These are phyloP conservation scores for Dasypolia templi DNA, from an alignment of 2,888 invertebrate species.

Conservation along the genomic window DNA sequence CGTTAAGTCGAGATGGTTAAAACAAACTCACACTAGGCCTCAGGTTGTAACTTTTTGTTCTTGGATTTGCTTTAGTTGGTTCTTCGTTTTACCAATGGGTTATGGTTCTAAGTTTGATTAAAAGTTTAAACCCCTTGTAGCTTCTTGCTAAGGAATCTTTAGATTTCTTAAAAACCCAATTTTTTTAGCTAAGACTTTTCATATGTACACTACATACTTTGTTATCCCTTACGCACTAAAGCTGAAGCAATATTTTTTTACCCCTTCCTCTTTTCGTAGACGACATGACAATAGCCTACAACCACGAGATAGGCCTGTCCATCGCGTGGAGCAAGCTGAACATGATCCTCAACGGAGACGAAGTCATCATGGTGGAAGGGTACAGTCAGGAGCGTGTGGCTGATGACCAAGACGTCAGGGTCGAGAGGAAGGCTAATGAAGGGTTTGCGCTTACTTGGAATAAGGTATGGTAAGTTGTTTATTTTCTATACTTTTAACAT, in stretches of 20 bases:
- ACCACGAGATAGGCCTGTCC: slow-evolving; percentile 81
- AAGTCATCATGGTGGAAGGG: slow-evolving; percentile 93
- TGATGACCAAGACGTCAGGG: slow-evolving; percentile 92
- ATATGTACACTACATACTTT: background rate
- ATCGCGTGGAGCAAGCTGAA: slow-evolving; percentile 85
- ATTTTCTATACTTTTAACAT: background rate
- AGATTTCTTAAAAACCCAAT: background rate
- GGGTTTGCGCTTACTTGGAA: slow-evolving; percentile 93
- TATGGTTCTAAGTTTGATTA: background rate
- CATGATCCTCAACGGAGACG: slow-evolving; percentile 92
- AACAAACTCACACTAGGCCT: too few relatives aligned
- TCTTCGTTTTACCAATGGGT: background rate
- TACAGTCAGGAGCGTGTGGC: slow-evolving; percentile 91
- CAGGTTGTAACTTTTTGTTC: background rate
- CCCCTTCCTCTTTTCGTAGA: slow-evolving; percentile 69
- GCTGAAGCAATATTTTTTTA: background rate
- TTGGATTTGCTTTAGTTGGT: background rate
- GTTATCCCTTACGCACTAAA: background rate
- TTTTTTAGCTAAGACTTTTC: background rate
- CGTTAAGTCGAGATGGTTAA: too few relatives aligned
- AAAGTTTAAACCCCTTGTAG: background rate
- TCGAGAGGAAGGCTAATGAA: slow-evolving; percentile 94
- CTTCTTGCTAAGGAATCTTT: background rate
- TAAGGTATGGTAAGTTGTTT: slow-evolving; percentile 91
- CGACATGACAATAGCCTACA: slow-evolving; percentile 84